These are phyloP conservation scores for Archilochus colubris DNA, from an alignment of 2,113 vertebrate genomes.

Conservation along the genomic window DNA sequence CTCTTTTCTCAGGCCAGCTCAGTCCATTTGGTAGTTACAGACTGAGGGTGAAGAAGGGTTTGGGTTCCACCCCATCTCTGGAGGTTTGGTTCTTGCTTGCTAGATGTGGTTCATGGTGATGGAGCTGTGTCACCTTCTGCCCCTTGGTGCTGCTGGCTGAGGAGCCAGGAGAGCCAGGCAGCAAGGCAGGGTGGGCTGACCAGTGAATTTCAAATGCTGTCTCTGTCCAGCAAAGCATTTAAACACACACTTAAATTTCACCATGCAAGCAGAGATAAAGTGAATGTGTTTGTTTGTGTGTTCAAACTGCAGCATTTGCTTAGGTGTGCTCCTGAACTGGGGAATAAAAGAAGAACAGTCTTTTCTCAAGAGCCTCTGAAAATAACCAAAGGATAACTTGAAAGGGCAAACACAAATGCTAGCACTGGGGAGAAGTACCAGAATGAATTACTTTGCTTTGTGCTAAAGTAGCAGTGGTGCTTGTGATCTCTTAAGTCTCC, in stretches of 20 bases:
- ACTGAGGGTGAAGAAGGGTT: neutral
- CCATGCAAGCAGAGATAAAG: neutral
- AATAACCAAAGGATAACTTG: constrained; percentile 60
- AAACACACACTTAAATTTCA: neutral
- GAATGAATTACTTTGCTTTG: constrained; percentile 53
- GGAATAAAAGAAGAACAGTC: neutral
- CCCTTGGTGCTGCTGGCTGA: neutral
- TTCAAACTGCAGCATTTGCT: neutral
- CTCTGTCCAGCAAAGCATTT: neutral
- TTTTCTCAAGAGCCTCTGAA: constrained; percentile 61
- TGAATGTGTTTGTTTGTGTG: neutral
- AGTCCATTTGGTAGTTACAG: neutral
- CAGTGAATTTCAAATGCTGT: neutral
- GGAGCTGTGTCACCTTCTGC: neutral
- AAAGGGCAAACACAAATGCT: constrained; percentile 22
- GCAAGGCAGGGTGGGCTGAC: neutral
- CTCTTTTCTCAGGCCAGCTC: neutral
- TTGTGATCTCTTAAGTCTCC: constrained; percentile 63
- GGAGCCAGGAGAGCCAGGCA: neutral
- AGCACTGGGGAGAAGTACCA: constrained; percentile 19
- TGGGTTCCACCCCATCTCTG: neutral
- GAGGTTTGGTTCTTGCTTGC: neutral
- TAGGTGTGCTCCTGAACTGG: constrained; percentile 7
- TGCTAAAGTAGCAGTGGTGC: constrained; percentile 27
- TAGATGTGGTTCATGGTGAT: rapidly evolving